phyloP scores from a whole-genome alignment of 2,113 vertebrate genomes.

The Muntiacus muntjak region DNA sequence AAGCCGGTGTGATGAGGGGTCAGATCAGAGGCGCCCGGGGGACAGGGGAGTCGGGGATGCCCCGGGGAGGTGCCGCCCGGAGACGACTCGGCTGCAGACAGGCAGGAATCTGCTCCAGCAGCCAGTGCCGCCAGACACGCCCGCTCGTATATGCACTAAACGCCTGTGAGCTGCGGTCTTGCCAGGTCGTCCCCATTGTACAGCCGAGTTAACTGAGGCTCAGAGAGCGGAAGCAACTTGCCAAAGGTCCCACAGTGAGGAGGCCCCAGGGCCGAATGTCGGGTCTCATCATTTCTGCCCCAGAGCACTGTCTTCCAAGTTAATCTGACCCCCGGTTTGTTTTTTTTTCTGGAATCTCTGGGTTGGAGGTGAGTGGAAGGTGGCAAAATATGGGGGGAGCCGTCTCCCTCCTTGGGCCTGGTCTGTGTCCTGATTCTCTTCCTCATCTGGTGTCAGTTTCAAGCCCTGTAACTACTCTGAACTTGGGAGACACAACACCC shows the following conservation, averaged over 20 bases:
- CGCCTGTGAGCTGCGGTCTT: fast-evolving
- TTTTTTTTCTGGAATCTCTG: not conserved
- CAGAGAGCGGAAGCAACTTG: not conserved
- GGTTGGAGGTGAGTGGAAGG: not conserved
- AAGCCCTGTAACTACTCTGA: not conserved
- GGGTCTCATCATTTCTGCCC: not conserved
- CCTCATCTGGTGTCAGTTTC: fast-evolving
- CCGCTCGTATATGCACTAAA: fast-evolving
- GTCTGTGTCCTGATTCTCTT: not conserved
- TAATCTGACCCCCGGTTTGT: not conserved
- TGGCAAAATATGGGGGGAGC: fast-evolving
- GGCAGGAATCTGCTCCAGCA: no score
- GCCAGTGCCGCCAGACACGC: not conserved
- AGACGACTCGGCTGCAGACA: fast-evolving
- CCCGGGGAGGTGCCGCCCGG: fast-evolving
- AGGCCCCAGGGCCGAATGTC: not conserved
- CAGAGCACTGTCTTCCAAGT: no score
- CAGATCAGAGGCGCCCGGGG: slow-evolving; percentile 78
- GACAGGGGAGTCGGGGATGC: not conserved
- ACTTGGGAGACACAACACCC: not conserved
- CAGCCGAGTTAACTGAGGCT: not conserved
- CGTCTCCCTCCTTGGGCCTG: not conserved
- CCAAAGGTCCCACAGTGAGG: not conserved
- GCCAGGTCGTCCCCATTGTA: not conserved
- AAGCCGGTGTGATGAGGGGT: slow-evolving; percentile 84